Evolutionary conservation across 2,888 invertebrate species (phyloP), one percentile per base, ranked within the genome.

Genomic region (Agapetus fuscipes): DNA sequence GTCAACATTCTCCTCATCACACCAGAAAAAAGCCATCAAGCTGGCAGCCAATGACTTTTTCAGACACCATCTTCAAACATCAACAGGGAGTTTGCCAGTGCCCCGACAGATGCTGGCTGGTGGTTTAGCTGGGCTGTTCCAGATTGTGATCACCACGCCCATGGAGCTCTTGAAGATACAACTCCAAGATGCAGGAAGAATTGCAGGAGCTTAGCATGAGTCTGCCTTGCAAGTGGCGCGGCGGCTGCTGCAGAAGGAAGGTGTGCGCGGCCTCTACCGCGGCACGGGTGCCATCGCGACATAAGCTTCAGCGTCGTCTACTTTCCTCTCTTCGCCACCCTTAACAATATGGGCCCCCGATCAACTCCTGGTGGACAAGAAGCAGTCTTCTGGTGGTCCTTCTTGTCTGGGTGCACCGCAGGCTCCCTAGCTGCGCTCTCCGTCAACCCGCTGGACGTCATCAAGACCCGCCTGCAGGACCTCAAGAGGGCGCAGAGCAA

Each of bases 151-250:
- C 46, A 98, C 98, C 11, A 98, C 97, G 2, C 98, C 98, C 3
- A 98, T 98, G 98, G 97, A 98, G 62, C 72, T 98, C 48, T 71
- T 98, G 9, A 98, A 98, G 72, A 98, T 98, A 56, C 96, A 97
- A 67, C 83, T 96, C 78, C 98, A 98, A 66, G 95, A 97, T 62
- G 93, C 94, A 29, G 95, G 95, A 11, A 72, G 95, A 55, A 71
- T 89, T 31, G 86, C 87, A 40, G 82, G 75, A 55, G 83, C 83
- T 10, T 77, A 77, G 59, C 81, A 79, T 50, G 61, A 74, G 12
- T 86, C 91, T 2, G 95, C 95, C 1, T 78, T 87, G 39, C 70
- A 79, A 51, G 66, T 96, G 42, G 85, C 94, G 0, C 56, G 76
- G 40, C 72, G 78, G 43, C 67, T 99, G 38, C 52, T 97, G 1